Conservation (phyloP, 2,797 vertebrate species). For the Alexandromys oeconomus region DNA sequence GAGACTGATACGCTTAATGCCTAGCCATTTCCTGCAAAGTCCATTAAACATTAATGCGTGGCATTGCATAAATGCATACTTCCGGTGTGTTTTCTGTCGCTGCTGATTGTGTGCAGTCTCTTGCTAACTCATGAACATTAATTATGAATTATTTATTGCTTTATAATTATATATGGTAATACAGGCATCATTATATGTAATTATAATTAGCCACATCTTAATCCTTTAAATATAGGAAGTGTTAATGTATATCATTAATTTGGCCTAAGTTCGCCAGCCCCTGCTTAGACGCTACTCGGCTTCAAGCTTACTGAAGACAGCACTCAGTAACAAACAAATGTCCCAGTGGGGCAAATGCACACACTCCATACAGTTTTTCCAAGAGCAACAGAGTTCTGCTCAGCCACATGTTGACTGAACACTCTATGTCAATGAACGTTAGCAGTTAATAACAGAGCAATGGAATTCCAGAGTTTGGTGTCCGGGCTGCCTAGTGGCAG, state of each 20-base stretch:
- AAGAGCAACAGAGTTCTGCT: background rate
- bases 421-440: background rate
- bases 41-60: background rate
- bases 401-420: background rate
- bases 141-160: constrained; percentile 43
- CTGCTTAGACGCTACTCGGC: background rate
- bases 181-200: background rate
- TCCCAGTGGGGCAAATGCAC: background rate
- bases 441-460: background rate
- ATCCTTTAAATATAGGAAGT: background rate
- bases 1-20: background rate
- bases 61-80: background rate
- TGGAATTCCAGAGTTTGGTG: background rate
- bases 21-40: background rate
- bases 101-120: background rate
- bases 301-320: background rate
- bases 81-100: background rate
- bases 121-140: background rate
- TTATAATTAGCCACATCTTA: constrained; percentile 16
- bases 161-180: background rate
- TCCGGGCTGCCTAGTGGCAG: background rate
- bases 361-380: background rate
- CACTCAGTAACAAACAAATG: background rate
- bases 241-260: background rate
- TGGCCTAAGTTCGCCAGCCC: background rate